Evolutionary conservation across 2,113 vertebrate species (phyloP).

Genomic region (Phylloscopus trochilus): DNA sequence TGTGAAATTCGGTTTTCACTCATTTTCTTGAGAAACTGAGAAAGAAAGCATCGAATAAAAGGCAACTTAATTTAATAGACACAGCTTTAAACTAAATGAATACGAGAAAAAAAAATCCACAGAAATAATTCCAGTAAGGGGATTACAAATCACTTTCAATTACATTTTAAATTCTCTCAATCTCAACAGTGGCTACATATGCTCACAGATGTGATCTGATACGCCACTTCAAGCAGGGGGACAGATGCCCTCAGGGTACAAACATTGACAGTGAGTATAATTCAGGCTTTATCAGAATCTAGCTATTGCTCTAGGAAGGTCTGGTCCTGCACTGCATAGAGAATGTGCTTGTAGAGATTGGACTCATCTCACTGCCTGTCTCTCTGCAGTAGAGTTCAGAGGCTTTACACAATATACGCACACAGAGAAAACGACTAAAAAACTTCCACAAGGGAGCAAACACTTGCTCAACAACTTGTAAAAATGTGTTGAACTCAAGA

Average conservation of each 20-base stretch:
- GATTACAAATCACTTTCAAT: background rate
- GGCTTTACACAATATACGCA: fast-evolving
- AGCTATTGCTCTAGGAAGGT: background rate
- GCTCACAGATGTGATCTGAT: background rate
- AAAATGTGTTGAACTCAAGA: background rate
- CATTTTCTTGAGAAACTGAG: background rate
- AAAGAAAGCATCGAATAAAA: background rate
- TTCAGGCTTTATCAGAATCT: background rate
- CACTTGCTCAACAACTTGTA: background rate
- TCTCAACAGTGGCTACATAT: background rate
- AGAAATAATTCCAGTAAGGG: background rate
- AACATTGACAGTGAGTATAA: background rate
- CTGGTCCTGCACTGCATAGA: background rate
- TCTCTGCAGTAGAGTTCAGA: background rate
- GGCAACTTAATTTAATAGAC: background rate
- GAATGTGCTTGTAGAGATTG: background rate
- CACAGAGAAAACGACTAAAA: background rate
- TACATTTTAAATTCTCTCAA: background rate
- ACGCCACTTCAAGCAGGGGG: background rate
- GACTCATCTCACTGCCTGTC: background rate
- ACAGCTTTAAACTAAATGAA: conserved; percentile 11
- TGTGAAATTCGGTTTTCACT: background rate
- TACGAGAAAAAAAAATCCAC: background rate
- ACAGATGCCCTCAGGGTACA: background rate
- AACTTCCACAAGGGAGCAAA: background rate